Percentiles rank a stretch among this genome's conserved stretches.
Conservation (phyloP, 2,797 vertebrate genomes). For the Pitangus sulphuratus region DNA sequence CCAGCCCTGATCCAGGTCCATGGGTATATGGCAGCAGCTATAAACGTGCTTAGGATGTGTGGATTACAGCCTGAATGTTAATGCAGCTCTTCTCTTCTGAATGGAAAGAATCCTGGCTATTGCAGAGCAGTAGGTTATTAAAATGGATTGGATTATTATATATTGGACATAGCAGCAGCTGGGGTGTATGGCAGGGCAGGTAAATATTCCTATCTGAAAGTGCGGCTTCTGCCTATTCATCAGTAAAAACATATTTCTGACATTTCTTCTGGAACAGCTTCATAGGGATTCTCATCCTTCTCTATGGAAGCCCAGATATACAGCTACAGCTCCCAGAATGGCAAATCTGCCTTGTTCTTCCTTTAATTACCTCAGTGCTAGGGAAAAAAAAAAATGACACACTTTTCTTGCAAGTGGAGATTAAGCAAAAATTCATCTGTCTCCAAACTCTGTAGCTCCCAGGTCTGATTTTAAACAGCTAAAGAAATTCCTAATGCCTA, state of each 20-base stretch:
- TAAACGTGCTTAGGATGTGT: not conserved
- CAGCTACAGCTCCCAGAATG: constrained; percentile 3
- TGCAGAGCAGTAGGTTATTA: not conserved
- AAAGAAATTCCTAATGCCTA: not conserved
- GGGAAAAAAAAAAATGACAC: not conserved
- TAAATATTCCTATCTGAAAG: constrained; percentile 35
- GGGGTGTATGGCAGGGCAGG: constrained; percentile 17
- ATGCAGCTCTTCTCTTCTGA: not conserved
- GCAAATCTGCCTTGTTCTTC: constrained; percentile 35
- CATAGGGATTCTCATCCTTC: not conserved
- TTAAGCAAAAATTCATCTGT: constrained; percentile 18
- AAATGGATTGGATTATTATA: constrained; percentile 33
- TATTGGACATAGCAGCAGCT: constrained; percentile 20
- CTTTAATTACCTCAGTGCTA: constrained; percentile 46
- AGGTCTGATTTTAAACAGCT: not conserved
- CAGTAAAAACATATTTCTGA: not conserved
- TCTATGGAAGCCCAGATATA: constrained; percentile 33
- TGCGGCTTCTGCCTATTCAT: constrained; percentile 2
- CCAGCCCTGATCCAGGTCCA: not conserved
- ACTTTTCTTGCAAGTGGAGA: constrained; percentile 18
- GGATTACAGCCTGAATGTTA: constrained; percentile 1
- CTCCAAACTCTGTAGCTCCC: not conserved
- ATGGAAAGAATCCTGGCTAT: not conserved
- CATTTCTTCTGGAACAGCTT: constrained; percentile 30
- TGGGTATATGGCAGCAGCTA: not conserved